Evolutionary conservation across 2,888 invertebrate genomes (phyloP).

Genomic region (Meteorus cinctellus): DNA sequence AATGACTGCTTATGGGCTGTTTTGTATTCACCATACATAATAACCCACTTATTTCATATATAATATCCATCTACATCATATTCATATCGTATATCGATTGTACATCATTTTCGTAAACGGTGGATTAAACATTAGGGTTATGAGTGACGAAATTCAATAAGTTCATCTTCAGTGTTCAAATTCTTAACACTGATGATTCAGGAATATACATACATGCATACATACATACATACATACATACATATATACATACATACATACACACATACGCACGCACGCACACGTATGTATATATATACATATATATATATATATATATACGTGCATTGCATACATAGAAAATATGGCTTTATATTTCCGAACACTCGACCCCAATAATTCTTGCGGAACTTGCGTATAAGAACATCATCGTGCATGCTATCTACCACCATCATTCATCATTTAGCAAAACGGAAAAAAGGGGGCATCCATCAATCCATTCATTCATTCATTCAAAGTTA

Average conservation of each 20-base stretch:
- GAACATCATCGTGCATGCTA: not conserved
- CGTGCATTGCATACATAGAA: conserved; percentile 2
- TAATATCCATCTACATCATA: not conserved
- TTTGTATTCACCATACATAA: too few species aligned
- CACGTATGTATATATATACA: too few species aligned
- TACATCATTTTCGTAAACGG: not conserved
- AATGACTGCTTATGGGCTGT: too few species aligned
- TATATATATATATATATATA: too few species aligned
- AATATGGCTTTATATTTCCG: conserved; percentile 11
- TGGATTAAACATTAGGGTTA: not conserved
- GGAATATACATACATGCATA: not conserved
- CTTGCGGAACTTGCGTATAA: not conserved
- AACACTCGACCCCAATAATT: conserved; percentile 19
- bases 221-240: not conserved
- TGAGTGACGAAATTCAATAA: not conserved
- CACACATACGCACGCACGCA: too few species aligned
- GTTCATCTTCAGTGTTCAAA: not conserved
- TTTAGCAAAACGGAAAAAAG: not conserved
- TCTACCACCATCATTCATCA: not conserved
- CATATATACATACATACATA: too few species aligned
- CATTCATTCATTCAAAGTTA: not conserved
- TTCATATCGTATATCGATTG: not conserved
- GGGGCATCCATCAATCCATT: too few species aligned
- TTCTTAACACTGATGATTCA: conserved; percentile 1
- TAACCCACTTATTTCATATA: not conserved